Conservation (phyloP, 2,888 invertebrate genomes). For the Tortricodes alternella region DNA sequence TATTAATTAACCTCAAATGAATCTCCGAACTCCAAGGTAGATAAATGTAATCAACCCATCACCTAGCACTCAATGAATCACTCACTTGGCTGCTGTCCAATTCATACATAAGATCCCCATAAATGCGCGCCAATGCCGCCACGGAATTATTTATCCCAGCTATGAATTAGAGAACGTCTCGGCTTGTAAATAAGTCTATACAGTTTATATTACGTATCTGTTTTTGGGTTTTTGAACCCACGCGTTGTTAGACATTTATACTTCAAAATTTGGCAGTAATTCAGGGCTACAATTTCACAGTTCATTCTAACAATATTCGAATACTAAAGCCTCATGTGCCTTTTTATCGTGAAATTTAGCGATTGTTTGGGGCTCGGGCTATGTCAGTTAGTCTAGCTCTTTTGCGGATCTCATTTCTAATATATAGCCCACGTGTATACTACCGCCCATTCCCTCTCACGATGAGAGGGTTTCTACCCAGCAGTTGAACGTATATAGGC, state of each 20-base stretch:
- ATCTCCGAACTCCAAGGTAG: neutral
- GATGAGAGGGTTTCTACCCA: no score
- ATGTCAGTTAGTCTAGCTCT: no score
- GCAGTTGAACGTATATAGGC: no score
- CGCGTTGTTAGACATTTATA: neutral
- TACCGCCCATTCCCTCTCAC: no score
- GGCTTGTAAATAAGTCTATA: conserved; percentile 9
- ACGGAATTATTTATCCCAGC: conserved; percentile 19
- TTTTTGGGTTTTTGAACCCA: neutral
- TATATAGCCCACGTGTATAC: no score
- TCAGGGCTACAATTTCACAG: no score
- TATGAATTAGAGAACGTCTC: conserved; percentile 22
- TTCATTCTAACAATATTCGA: no score
- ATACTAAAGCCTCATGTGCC: no score
- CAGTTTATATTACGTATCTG: neutral
- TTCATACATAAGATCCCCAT: conserved; percentile 12
- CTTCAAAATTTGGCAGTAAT: neutral
- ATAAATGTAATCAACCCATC: conserved; percentile 10
- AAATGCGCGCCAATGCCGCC: neutral
- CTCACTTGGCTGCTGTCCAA: conserved; percentile 7
- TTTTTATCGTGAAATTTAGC: no score
- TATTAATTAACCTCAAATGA: no score
- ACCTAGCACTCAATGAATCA: conserved; percentile 16
- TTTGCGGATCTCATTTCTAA: no score
- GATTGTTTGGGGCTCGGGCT: no score